These are phyloP conservation scores for Sorex araneus DNA, from an alignment of 2,113 vertebrate genomes.

Conservation along the genomic window DNA sequence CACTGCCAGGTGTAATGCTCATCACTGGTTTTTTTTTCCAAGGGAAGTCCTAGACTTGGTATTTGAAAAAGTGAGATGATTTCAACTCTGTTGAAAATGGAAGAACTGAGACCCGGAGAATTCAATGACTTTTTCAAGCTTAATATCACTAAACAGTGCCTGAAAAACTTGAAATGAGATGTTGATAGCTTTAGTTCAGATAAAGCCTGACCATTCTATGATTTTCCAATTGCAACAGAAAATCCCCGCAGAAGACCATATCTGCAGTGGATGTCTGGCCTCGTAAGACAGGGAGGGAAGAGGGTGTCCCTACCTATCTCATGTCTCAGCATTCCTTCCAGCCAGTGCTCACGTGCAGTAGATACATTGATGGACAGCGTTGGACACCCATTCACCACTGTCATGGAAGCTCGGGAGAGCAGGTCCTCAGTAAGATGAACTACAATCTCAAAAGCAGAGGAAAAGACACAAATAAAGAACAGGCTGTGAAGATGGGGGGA, in stretches of 20 bases:
- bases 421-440: constrained; percentile 96
- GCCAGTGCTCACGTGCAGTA: constrained; percentile 95
- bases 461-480: not conserved
- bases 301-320: constrained; percentile 92
- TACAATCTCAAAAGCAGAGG: constrained; percentile 90
- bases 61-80: constrained; percentile 24
- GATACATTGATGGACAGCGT: constrained; percentile 95
- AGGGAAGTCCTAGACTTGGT: not conserved
- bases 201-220: not conserved
- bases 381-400: constrained; percentile 94
- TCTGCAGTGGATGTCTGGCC: not conserved
- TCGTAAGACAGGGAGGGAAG: not conserved
- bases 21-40: not conserved
- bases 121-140: constrained; percentile 24
- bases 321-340: constrained; percentile 97
- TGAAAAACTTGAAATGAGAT: constrained; percentile 30
- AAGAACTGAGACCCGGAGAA: not conserved
- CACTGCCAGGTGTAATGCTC: not conserved
- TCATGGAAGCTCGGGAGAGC: constrained; percentile 98
- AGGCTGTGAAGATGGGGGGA: not conserved
- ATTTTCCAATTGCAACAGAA: constrained; percentile 1
- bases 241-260: not conserved
- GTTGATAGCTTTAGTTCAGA: not conserved
- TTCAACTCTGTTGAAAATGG: not conserved
- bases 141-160: not conserved